These are phyloP conservation scores for Phalacrocorax aristotelis DNA, from an alignment of 2,113 vertebrate species.

Conservation along the genomic window DNA sequence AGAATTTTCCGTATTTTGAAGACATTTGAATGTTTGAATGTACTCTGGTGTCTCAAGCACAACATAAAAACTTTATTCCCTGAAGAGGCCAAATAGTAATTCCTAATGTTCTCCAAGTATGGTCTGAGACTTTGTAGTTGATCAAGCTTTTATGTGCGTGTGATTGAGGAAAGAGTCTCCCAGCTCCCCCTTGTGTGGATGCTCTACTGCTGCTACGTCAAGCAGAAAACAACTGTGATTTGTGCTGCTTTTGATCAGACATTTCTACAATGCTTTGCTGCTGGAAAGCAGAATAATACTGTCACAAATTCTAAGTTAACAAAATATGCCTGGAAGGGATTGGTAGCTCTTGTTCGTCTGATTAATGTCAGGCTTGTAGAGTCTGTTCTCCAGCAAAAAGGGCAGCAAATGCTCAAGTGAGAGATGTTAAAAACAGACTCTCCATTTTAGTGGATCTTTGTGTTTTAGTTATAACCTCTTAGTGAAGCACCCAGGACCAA, in stretches of 20 bases:
- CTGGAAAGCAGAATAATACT: constrained; percentile 57
- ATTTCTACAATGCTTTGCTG: constrained; percentile 30
- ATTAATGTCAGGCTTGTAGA: constrained; percentile 59
- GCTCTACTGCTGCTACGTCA: constrained; percentile 32
- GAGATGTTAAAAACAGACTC: neutral
- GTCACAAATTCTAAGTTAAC: constrained; percentile 64
- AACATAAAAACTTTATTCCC: neutral
- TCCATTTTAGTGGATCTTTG: neutral
- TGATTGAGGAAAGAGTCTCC: constrained; percentile 51
- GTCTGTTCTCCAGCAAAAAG: neutral
- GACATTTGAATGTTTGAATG: neutral
- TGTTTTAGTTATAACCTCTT: neutral
- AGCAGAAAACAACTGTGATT: constrained; percentile 47
- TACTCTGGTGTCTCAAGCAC: neutral
- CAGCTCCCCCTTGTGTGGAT: constrained; percentile 56
- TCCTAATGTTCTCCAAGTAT: neutral
- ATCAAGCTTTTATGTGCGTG: neutral
- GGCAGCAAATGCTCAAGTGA: neutral
- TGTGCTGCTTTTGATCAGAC: constrained; percentile 48
- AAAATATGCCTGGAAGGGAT: constrained; percentile 57
- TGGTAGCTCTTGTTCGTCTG: constrained; percentile 46
- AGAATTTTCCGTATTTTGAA: constrained; percentile 9
- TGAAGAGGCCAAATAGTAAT: constrained; percentile 2
- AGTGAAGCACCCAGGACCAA: neutral
- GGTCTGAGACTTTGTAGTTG: neutral